Evolutionary conservation across 2,797 vertebrate genomes (phyloP).

Genomic region (Petrocephalus sullivani): DNA sequence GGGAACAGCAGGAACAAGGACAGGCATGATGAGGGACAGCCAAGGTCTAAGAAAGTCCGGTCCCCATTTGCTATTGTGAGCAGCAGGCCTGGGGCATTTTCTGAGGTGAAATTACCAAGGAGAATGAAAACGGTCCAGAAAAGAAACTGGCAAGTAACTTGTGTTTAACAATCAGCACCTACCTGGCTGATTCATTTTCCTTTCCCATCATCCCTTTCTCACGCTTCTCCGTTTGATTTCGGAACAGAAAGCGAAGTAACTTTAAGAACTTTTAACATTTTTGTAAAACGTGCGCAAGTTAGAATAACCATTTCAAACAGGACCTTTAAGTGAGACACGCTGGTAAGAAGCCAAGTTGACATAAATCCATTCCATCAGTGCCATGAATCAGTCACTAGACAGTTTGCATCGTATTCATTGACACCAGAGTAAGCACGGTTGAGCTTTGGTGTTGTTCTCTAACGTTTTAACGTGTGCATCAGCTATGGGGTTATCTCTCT

Average conservation of each 20-base stretch:
- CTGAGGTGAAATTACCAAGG: conserved; percentile 1
- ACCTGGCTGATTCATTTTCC: background rate
- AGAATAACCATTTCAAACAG: background rate
- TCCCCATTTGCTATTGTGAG: background rate
- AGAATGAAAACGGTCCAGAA: background rate
- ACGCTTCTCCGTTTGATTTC: background rate
- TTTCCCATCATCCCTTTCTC: background rate
- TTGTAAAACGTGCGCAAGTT: background rate
- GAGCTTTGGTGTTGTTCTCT: background rate
- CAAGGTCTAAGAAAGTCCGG: background rate
- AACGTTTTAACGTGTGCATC: background rate
- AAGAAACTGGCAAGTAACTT: background rate
- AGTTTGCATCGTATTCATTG: background rate
- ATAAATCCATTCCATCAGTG: background rate
- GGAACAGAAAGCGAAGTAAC: background rate
- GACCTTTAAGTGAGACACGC: background rate
- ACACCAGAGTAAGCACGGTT: background rate
- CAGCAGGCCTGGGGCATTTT: background rate
- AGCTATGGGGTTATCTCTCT: background rate
- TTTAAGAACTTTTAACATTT: background rate
- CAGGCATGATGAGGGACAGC: background rate
- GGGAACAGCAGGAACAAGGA: background rate
- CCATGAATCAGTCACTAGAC: background rate
- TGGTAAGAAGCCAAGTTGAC: background rate
- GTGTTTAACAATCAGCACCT: conserved; percentile 1